These are phyloP conservation scores for Cydia fagiglandana DNA, from an alignment of 1,140 invertebrate genomes.

Conservation along the genomic window DNA sequence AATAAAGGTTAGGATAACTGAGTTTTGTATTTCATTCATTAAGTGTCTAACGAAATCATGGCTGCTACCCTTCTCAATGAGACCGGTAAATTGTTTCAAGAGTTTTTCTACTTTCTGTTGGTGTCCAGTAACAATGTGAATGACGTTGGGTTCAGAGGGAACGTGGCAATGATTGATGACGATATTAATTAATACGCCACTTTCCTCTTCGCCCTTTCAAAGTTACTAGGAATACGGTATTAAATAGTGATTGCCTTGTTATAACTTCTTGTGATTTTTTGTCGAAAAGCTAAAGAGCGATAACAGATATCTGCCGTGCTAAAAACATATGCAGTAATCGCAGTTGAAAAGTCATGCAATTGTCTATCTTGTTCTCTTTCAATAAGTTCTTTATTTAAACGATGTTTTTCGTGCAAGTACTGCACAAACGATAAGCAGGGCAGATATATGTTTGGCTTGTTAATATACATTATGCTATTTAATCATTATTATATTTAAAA, in stretches of 20 bases:
- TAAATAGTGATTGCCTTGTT: conserved; percentile 40
- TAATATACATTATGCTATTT: too few relatives aligned
- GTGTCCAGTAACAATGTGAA: conserved; percentile 65
- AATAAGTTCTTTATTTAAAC: too few relatives aligned
- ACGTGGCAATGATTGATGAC: conserved; percentile 72
- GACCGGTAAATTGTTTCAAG: conserved; percentile 28
- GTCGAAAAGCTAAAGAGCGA: neutral
- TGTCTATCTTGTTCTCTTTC: too few relatives aligned
- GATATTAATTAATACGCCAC: conserved; percentile 74
- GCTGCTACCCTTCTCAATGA: conserved; percentile 23
- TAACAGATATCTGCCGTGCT: too few relatives aligned
- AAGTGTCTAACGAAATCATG: neutral
- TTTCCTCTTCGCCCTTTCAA: conserved; percentile 55
- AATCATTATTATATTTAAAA: neutral
- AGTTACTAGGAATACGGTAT: conserved; percentile 44
- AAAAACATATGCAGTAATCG: too few relatives aligned
- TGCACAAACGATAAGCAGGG: too few relatives aligned
- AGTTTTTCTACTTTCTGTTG: conserved; percentile 49
- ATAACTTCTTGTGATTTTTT: neutral
- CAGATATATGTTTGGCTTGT: neutral
- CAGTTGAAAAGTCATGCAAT: too few relatives aligned
- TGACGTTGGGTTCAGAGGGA: conserved; percentile 61
- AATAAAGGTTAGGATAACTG: neutral
- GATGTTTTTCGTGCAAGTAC: too few relatives aligned
- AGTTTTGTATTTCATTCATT: conserved; percentile 1